Evolutionary conservation across 2,113 vertebrate species (phyloP).

Genomic region (Leptosomus discolor): DNA sequence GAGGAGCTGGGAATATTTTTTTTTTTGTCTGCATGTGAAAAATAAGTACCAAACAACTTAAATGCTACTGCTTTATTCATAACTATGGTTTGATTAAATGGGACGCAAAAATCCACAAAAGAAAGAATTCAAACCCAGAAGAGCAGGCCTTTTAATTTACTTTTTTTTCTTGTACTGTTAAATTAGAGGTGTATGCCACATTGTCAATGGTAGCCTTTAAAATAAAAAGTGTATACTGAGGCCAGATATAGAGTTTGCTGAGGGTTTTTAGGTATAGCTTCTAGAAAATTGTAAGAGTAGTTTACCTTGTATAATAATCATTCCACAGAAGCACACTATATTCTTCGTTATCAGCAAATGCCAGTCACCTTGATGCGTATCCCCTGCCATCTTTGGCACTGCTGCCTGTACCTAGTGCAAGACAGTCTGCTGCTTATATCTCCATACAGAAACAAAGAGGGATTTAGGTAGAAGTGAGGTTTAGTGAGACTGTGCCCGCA

Average conservation of each 20-base stretch:
- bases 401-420: background rate
- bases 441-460: background rate
- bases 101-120: background rate
- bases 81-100: background rate
- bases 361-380: background rate
- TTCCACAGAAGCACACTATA: background rate
- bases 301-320: background rate
- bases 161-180: background rate
- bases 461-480: background rate
- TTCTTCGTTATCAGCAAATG: background rate
- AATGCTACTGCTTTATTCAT: background rate
- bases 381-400: background rate
- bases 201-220: background rate
- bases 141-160: background rate
- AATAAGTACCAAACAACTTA: background rate
- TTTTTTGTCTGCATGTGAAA: background rate
- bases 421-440: background rate
- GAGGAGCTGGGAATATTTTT: background rate
- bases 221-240: background rate
- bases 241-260: background rate
- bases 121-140: background rate
- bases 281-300: background rate
- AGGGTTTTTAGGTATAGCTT: background rate
- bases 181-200: background rate
- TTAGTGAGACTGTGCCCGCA: background rate